Conservation (phyloP, 2,113 vertebrate species). For the Cephalopterus ornatus region DNA sequence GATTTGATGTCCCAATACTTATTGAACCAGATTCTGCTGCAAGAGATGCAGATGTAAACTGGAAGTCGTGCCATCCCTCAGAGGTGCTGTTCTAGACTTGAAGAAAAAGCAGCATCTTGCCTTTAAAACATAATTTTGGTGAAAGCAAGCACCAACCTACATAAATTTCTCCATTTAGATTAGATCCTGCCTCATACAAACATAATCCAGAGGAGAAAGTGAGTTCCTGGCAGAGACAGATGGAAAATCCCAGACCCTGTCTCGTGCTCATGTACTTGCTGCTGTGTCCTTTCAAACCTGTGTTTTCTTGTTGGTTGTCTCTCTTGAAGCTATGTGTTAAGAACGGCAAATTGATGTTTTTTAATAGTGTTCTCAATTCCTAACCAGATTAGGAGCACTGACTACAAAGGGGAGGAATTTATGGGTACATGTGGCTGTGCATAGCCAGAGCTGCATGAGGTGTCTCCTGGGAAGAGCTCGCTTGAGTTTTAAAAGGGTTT, state of each 20-base stretch:
- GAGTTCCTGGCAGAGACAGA: background rate
- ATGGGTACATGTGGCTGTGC: background rate
- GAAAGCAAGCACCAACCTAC: background rate
- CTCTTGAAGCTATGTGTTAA: background rate
- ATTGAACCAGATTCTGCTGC: background rate
- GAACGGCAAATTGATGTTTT: background rate
- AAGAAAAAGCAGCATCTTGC: background rate
- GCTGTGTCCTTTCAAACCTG: background rate
- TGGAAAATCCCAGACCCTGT: conserved; percentile 5
- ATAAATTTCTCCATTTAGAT: background rate
- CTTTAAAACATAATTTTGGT: background rate
- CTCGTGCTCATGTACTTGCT: background rate
- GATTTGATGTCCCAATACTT: background rate
- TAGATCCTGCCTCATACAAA: background rate
- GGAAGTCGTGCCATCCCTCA: background rate
- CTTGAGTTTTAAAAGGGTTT: background rate
- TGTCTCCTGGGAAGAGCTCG: background rate
- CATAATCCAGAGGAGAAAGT: background rate
- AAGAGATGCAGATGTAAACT: background rate
- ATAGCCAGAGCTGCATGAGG: background rate
- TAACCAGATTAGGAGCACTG: background rate
- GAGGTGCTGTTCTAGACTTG: background rate
- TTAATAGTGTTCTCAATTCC: background rate
- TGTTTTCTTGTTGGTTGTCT: background rate
- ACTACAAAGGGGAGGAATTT: background rate